Base-by-base conservation (phyloP, 1,140 invertebrate species). In the Anthonomus grandis region DNA sequence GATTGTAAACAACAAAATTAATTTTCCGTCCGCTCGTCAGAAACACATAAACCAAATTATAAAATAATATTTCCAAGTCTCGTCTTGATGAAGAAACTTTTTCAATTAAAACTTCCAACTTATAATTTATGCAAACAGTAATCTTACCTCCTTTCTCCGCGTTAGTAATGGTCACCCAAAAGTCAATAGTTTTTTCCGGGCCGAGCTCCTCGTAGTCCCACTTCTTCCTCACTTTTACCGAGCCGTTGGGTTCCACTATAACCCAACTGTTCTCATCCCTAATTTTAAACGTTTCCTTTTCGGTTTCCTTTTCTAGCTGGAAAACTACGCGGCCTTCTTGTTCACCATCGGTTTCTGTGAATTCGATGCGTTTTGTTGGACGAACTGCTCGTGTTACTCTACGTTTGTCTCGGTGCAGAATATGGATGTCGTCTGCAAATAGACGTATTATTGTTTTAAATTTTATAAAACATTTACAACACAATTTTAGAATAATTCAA, bases 121-220 rank as follows among this genome's bases (percentile, higher is more conserved):
- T n/a, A n/a, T n/a, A n/a, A n/a, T n/a, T n/a, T n/a, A n/a, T n/a
- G n/a, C n/a, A n/a, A n/a, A n/a, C n/a, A 57, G 42, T 49, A 4
- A 21, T 81, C 86, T 86, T 75, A 90, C 87, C 87, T 79, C 85
- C 85, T 74, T 86, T 86, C 78, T 88, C 88, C 67, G 86, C 82
- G 74, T 94, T 94, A 9, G 89, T 91, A 64, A 95, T 94, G 21
- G 90, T 94, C 12, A 96, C 92, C 92, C 92, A 95, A 75, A 96
- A 95, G 72, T 95, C 93, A 65, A 95, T 95, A 2, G 90, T 94
- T 74, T 96, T 96, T 74, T 95, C 93, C 0, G 91, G 90, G n/a
- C 91, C 92, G 2, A 96, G 74, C 67, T 95, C 91, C 70, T 96
- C 93, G 74, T 93, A 96, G 79, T 96, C 92, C 93, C 93, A 96